Conservation (phyloP, 2,797 vertebrate species). For the Aldrovandia affinis region DNA sequence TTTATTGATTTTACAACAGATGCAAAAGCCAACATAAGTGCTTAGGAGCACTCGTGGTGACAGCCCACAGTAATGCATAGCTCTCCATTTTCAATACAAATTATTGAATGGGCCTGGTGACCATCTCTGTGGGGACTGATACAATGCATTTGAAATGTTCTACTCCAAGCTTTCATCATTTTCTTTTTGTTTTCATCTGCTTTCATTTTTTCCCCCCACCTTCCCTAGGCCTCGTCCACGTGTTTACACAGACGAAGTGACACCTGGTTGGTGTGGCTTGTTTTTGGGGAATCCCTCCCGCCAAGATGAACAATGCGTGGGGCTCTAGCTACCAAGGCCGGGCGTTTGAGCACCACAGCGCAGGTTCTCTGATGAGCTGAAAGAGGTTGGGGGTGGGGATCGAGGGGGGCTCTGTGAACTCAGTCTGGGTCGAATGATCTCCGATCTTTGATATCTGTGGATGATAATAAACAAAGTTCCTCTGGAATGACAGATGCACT, state of each 20-base stretch:
- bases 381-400: not conserved
- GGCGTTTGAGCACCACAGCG: conserved; percentile 2
- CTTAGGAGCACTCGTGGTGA: not conserved
- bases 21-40: not conserved
- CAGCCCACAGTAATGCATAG: not conserved
- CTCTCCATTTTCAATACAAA: not conserved
- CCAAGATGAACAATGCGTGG: conserved; percentile 7
- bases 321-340: not conserved
- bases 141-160: not conserved
- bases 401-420: conserved; percentile 12
- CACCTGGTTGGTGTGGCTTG: not conserved
- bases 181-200: conserved; percentile 1
- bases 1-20: not conserved
- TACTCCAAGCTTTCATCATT: not conserved
- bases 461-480: conserved; percentile 22
- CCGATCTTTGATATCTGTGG: conserved; percentile 9
- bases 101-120: not conserved
- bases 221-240: not conserved
- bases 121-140: not conserved
- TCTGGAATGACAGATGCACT: conserved; percentile 18
- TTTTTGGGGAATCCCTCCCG: conserved; percentile 14
- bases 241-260: conserved; percentile 3
- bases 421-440: not conserved
- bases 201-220: not conserved
- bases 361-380: conserved; percentile 4